Evolutionary conservation across 2,888 invertebrate species (phyloP), one percentile per base, ranked within the genome.

Genomic region (Bombyx huttoni): DNA sequence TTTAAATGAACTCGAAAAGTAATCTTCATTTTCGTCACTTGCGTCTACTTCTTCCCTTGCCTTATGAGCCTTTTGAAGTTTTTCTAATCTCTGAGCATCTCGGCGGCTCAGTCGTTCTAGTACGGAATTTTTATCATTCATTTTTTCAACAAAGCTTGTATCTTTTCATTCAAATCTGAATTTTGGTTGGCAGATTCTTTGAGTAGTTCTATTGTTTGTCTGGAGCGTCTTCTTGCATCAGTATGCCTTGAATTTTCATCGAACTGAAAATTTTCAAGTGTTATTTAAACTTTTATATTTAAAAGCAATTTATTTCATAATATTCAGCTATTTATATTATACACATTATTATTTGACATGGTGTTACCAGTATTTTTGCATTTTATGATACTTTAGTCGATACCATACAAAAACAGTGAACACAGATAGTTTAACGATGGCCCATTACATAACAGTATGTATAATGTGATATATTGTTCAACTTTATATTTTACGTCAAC

Each of bases 1-100:
- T 65, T 91, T 90, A 67, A 95, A 95, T 8, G 91, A 86, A 50
- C 91, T 90, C 46, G 92, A 90, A 68, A 95, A 95, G 70, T 91
- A 93, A 58, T 93, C 93, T 50, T 92, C 85, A 69, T 91, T 92
- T 76, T 93, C 93, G 59, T 91, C 89, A 54, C 90, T 90, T 6
- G 92, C 91, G 54, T 89, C 89, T 13, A 89, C 81, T 58, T 90
- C 89, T 64, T 91, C 91, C 65, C 91, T 91, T 51, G 91, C 90
- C 63, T 91, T 91, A 61, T 90, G 91, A 52, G 91, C 91, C 68
- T 91, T 91, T 63, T 92, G 91, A 58, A 93, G 80, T 65, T 91
- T 90, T 61, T 91, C 89, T 73, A 91, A 89, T 12, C 93, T 86
- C 65, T 93, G 92, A 53, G 91, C 87, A 67, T 93, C 92, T 55